Evolutionary conservation across 1,140 invertebrate species (phyloP).

Genomic region (Pemphigus obesinymphae): DNA sequence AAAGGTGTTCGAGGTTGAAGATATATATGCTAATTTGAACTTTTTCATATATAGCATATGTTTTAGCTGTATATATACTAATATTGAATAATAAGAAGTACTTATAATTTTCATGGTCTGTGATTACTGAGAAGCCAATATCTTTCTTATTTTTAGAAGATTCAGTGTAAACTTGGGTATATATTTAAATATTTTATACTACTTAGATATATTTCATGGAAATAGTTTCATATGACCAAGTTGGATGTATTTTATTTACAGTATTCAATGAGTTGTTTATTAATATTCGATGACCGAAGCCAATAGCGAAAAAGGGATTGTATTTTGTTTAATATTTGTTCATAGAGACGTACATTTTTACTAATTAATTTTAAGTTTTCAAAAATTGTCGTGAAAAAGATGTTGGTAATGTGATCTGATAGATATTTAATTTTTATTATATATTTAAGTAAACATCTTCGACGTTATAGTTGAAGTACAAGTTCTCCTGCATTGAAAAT

Average conservation of each 20-base stretch:
- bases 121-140: neutral
- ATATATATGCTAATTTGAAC: neutral
- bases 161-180: neutral
- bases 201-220: neutral
- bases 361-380: too few relatives aligned
- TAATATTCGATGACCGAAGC: neutral
- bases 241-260: neutral
- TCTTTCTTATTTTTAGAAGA: neutral
- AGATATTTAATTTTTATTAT: neutral
- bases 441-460: neutral
- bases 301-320: neutral
- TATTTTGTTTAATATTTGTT: neutral
- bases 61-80: neutral
- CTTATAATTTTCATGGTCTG: neutral
- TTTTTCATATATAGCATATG: neutral
- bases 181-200: too few relatives aligned
- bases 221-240: neutral
- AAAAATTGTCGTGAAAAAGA: too few relatives aligned
- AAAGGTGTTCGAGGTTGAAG: neutral
- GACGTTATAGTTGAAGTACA: neutral
- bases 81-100: too few relatives aligned
- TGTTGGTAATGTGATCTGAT: too few relatives aligned
- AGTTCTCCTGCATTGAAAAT: neutral
- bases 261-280: neutral
- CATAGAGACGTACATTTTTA: too few relatives aligned